Percentiles rank a stretch among this genome's conserved stretches.
These are phyloP conservation scores for Pandemis corylana DNA, from an alignment of 2,888 invertebrate species.

Conservation along the genomic window DNA sequence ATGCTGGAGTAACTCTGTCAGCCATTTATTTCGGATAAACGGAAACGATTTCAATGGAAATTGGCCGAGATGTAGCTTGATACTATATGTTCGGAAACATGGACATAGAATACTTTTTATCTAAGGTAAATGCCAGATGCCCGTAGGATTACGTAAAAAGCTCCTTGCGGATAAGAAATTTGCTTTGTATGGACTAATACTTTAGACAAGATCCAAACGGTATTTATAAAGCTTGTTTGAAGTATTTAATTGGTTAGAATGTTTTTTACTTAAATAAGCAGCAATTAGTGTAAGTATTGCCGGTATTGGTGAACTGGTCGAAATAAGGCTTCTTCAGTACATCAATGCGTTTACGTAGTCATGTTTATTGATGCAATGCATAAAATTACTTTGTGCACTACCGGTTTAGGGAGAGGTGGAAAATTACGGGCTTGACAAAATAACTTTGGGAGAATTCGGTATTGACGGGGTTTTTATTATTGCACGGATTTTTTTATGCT, in stretches of 20 bases:
- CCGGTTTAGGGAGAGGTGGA: constrained; percentile 46
- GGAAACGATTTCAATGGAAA: constrained; percentile 8
- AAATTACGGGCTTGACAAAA: neutral
- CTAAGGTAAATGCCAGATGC: constrained; percentile 57
- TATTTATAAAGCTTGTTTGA: neutral
- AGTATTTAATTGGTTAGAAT: neutral
- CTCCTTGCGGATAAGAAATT: neutral
- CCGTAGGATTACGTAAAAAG: constrained; percentile 62
- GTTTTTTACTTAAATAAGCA: neutral
- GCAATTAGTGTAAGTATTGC: neutral
- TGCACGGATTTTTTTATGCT: neutral
- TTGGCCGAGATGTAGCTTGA: constrained; percentile 2
- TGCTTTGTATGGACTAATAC: neutral
- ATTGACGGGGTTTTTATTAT: neutral
- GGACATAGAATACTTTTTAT: constrained; percentile 1
- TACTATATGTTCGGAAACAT: neutral
- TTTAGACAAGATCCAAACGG: too few species aligned
- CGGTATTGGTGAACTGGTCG: neutral
- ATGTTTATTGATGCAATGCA: constrained; percentile 65
- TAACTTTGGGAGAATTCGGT: neutral
- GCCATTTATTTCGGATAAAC: constrained; percentile 8
- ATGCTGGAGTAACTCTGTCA: constrained; percentile 4
- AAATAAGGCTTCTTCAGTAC: neutral
- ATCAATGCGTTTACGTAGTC: neutral
- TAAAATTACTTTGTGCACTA: constrained; percentile 69